Base-by-base conservation (phyloP, 2,797 vertebrate species). In the Esox lucius region DNA sequence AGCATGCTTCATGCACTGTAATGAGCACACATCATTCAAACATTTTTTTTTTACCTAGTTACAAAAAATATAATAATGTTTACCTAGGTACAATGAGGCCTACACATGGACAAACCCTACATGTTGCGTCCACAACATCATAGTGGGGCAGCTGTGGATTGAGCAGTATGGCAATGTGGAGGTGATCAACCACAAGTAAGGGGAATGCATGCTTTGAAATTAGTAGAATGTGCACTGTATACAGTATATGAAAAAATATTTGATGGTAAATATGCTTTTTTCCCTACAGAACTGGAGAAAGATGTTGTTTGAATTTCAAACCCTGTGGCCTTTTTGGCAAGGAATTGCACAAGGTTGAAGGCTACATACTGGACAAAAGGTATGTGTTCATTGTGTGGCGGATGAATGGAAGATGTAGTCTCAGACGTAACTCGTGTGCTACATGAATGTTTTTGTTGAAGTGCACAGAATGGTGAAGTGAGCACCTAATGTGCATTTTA, bases 81-180 rank as follows among this genome's bases (percentile, higher is more conserved):
- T 11, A 64, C 61, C 0, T 78, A 99, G 98, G 77, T 94, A 97
- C 86, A 96, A 94, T 1, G 98, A 99, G 91, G 95, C 96, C 4
- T 99, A 99, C 85, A 99, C 97, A 0, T 99, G 98, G 98, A 98
- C 96, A 80, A 99, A 99, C 81, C 98, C 98, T 72, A 98, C 95
- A 0, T 99, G 98, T 85, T 98, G 98, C 59, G 96, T 99, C 70
- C 98, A 99, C 87, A 99, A 99, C 81, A 97, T 99, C 75, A 99
- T 99, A 0, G 96, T 99, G 65, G 98, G 98, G 15, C 97, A 98
- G 85, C 96, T 99, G 75, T 99, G 98, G 98, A 99, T 99, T 9
- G 98, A 99, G 86, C 98, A 99, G 84, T 99, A 99, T 2, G 98
- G 98, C 87, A 98, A 92, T 0, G 91, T 99, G 91, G 97, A 99